Conservation (phyloP, 2,113 vertebrate genomes). For the Mormyrus lacerda region DNA sequence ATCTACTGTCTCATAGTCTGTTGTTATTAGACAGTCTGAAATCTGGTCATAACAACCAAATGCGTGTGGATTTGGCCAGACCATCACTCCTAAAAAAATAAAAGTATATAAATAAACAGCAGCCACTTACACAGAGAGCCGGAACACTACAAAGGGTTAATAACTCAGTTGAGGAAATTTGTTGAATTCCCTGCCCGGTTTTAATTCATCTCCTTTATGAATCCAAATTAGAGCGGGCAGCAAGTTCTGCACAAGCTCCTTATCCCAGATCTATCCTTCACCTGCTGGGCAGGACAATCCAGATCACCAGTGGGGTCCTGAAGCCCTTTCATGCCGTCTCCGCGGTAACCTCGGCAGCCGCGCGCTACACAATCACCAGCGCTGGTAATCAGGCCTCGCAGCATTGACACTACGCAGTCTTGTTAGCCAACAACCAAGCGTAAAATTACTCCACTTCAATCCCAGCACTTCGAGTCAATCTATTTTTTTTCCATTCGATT, state of each 20-base stretch:
- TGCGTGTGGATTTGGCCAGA: neutral
- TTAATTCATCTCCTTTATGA: conserved; percentile 58
- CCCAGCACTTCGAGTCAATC: conserved; percentile 55
- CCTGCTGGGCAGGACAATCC: conserved; percentile 69
- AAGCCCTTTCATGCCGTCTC: conserved; percentile 53
- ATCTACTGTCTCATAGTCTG: neutral
- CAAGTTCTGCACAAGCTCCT: conserved; percentile 49
- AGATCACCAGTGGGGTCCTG: conserved; percentile 44
- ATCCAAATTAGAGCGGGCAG: conserved; percentile 50
- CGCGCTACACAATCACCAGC: conserved; percentile 45
- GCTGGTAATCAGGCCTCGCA: conserved; percentile 48
- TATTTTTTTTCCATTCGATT: conserved; percentile 28
- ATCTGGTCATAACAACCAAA: neutral
- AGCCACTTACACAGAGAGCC: neutral
- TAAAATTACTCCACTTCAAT: conserved; percentile 62
- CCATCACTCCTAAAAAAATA: neutral
- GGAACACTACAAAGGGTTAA: conserved; percentile 47
- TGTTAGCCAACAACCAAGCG: conserved; percentile 66
- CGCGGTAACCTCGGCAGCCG: conserved; percentile 56
- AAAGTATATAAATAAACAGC: neutral
- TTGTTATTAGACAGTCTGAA: neutral
- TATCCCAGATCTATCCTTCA: conserved; percentile 53
- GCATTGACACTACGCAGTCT: conserved; percentile 59
- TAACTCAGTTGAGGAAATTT: conserved; percentile 33
- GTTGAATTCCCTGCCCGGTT: conserved; percentile 47